Evolutionary conservation across 2,888 invertebrate species (phyloP), one percentile per base, ranked within the genome.

Genomic region (Boloria euphrosyne): DNA sequence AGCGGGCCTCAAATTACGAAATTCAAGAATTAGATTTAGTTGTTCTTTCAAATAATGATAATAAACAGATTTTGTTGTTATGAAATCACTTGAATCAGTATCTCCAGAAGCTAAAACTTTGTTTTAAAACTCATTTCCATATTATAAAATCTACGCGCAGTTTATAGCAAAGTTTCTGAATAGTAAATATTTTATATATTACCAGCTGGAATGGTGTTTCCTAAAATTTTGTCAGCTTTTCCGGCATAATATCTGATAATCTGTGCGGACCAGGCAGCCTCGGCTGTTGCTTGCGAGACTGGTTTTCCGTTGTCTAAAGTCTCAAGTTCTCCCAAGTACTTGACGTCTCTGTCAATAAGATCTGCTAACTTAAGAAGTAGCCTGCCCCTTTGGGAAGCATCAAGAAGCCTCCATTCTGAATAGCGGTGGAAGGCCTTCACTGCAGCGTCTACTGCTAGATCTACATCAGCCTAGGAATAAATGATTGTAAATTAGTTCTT

Each of bases 241-340:
- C 98, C 98, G 16, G 97, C 98, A 84, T 95, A 97, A 80, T 98
- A 98, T 74, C 97, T 94, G 7, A 97, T 77, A 49, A 94, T 93
- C 62, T 93, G 93, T 0, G 95, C 92, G 17, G 94, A 90, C 71
- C 90, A 89, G 4, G 93, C 93, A 0, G 97, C 86, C 81, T 97
- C 97, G 51, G 94, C 95, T 66, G 93, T 93, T 0, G 97, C 94
- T 71, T 93, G 89, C 27, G 94, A 89, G 76, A 95, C 98, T 0
- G 98, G 98, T 81, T 98, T 98, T 0, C 98, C 98, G 85, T 98
- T 98, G 84, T 99, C 98, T 72, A 98, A 84, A 0, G 98, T 98
- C 90, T 99, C 99, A 74, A 99, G 92, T 78, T 97, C 96, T 7
- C 97, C 96, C 67, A 98, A 82, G 68, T 96, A 94, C n/a, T 93